Percentiles rank a stretch among this genome's conserved stretches.
Conservation (phyloP, 2,113 vertebrate genomes). For the Diadophis punctatus region DNA sequence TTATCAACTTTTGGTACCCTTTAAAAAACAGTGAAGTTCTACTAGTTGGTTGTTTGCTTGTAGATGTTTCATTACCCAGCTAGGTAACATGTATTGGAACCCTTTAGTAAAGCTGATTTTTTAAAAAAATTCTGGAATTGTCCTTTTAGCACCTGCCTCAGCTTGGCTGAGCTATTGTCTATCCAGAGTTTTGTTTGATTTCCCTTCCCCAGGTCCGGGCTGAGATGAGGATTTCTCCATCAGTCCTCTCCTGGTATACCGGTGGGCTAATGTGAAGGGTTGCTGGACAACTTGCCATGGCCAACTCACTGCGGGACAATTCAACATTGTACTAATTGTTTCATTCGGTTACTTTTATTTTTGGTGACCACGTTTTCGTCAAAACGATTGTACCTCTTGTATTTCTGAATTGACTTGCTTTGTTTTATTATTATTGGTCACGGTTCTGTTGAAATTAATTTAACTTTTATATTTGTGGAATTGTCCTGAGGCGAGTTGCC, state of each 20-base stretch:
- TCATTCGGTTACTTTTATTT: no score
- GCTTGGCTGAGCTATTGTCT: neutral
- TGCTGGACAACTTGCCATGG: no score
- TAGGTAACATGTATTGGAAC: neutral
- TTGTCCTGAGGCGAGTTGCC: no score
- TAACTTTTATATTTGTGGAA: no score
- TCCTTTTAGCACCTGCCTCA: neutral
- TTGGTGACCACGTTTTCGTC: no score
- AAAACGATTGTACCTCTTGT: no score
- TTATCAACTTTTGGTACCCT: neutral
- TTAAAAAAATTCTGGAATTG: neutral
- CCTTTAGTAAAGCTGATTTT: neutral
- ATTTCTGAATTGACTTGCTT: no score
- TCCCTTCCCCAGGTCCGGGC: neutral
- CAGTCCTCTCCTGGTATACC: neutral
- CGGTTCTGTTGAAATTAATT: no score
- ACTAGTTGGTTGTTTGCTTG: neutral
- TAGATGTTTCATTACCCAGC: neutral
- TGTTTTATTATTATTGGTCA: no score
- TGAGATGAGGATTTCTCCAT: neutral
- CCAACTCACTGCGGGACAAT: no score
- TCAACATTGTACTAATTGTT: no score
- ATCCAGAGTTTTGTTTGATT: neutral
- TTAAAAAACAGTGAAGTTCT: neutral
- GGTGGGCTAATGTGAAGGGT: neutral